Conservation (phyloP, 30 jellyfish, hydroid and myxozoan genomes). For the Mastigias papua region DNA sequence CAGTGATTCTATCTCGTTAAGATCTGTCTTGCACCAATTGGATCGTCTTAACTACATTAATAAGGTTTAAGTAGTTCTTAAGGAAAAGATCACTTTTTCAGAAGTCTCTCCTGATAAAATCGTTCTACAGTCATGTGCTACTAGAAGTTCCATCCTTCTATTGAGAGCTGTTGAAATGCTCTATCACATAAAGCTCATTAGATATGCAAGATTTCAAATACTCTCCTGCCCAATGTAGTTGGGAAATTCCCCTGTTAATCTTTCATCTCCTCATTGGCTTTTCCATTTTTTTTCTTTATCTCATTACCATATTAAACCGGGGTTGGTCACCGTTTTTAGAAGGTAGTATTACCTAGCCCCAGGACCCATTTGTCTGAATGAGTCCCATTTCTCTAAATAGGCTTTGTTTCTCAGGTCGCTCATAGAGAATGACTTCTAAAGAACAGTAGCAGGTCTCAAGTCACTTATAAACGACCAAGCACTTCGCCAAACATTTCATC, state of each 20-base stretch:
- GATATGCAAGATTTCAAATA: neutral
- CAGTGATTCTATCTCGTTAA: constrained; percentile 3
- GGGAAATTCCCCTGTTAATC: neutral
- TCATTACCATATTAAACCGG: neutral
- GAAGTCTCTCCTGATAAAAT: neutral
- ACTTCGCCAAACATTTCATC: too few species aligned
- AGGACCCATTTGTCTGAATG: neutral
- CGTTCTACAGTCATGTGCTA: neutral
- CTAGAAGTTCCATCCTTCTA: neutral
- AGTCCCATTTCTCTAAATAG: too few species aligned
- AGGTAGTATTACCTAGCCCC: neutral
- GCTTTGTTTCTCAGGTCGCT: too few species aligned
- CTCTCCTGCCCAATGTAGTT: neutral
- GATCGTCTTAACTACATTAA: neutral
- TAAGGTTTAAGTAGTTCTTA: neutral
- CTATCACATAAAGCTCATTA: neutral
- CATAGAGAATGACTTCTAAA: too few species aligned
- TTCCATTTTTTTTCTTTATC: neutral
- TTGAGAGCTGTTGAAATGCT: neutral
- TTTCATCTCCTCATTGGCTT: neutral
- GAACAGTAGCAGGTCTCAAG: too few species aligned
- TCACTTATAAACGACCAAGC: too few species aligned
- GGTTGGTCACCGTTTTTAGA: neutral
- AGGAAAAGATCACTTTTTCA: neutral
- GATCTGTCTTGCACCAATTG: neutral